Evolutionary conservation across 2,888 invertebrate species (phyloP).

Genomic region (Teleiodes luculella): DNA sequence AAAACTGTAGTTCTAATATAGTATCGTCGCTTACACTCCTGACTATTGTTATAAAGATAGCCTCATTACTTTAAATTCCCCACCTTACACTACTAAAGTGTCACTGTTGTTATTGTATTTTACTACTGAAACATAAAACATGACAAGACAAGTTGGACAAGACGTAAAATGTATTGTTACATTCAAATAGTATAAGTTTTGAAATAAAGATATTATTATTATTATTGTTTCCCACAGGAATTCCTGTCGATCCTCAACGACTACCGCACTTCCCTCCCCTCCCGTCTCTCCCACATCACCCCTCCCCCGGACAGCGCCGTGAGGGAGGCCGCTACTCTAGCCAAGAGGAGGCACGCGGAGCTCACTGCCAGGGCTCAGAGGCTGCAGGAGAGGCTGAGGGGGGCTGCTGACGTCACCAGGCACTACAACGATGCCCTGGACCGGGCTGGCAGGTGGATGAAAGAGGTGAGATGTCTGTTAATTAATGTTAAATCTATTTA

Average conservation of each 20-base stretch:
- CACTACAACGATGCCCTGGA: conserved; percentile 90
- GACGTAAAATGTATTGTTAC: no score
- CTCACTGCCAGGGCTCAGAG: conserved; percentile 89
- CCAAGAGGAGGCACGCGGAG: conserved; percentile 89
- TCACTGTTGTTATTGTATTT: no score
- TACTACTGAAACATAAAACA: no score
- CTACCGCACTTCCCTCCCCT: conserved; percentile 90
- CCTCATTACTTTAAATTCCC: no score
- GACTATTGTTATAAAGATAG: no score
- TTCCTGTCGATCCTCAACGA: conserved; percentile 90
- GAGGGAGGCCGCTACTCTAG: conserved; percentile 87
- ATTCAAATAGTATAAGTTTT: no score
- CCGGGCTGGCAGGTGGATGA: conserved; percentile 87
- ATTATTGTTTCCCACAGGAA: conserved; percentile 71
- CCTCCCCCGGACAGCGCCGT: conserved; percentile 85
- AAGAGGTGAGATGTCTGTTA: conserved; percentile 73
- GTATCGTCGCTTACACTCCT: no score
- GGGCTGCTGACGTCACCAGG: conserved; percentile 79
- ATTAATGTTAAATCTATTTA: background rate
- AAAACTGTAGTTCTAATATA: no score
- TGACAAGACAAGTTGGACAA: no score
- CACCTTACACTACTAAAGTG: no score
- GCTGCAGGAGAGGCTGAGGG: conserved; percentile 88
- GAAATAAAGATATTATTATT: no score
- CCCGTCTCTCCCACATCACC: conserved; percentile 88